These are phyloP conservation scores for Idaea dimidiata DNA, from an alignment of 2,888 invertebrate species.

Conservation along the genomic window DNA sequence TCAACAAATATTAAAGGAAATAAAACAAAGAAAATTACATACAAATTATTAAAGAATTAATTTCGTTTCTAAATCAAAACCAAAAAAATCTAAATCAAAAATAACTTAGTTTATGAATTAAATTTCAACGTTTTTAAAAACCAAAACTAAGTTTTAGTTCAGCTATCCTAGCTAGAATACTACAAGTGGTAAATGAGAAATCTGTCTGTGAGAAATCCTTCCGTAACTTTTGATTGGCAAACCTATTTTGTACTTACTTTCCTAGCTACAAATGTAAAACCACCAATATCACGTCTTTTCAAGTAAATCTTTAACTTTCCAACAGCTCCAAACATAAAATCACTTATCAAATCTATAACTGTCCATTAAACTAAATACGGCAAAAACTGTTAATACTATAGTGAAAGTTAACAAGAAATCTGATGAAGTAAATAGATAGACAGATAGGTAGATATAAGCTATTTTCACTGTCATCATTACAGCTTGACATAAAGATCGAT, in stretches of 20 bases:
- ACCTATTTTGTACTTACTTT: not conserved
- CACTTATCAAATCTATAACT: not conserved
- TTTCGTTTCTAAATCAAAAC: too few species aligned
- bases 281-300: not conserved
- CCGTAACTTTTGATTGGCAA: not conserved
- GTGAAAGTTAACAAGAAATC: not conserved
- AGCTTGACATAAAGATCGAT: not conserved
- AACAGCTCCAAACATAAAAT: not conserved
- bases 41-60: too few species aligned
- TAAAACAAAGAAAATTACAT: too few species aligned
- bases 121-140: too few species aligned
- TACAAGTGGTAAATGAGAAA: too few species aligned
- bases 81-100: too few species aligned
- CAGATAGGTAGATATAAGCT: not conserved
- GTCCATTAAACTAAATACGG: not conserved
- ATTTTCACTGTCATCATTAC: slow-evolving; percentile 12
- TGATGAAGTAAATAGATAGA: not conserved
- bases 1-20: too few species aligned
- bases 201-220: not conserved
- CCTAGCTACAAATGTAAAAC: not conserved
- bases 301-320: not conserved
- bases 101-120: too few species aligned
- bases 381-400: not conserved
- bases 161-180: too few species aligned
- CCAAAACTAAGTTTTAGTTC: too few species aligned